phyloP scores from a whole-genome alignment of 1,140 invertebrate species.

The Bombus picipes region DNA sequence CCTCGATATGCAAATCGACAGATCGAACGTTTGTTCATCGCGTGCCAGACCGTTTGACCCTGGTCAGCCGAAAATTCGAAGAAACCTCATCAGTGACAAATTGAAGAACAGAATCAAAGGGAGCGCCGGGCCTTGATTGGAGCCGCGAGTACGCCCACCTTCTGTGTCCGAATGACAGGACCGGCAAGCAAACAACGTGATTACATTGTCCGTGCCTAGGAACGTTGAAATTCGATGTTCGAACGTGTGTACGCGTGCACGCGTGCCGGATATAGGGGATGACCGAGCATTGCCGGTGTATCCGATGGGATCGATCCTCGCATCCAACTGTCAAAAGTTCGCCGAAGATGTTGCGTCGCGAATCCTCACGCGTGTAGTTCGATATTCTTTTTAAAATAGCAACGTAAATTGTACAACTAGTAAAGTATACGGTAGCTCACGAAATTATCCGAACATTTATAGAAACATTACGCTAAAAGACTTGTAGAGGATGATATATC shows the following conservation, averaged over 20 bases:
- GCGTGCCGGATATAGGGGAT: constrained; percentile 6
- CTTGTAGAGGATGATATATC: too few species aligned
- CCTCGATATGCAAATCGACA: constrained; percentile 2
- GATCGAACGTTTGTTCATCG: not conserved
- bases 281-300: not conserved
- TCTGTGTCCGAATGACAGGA: constrained; percentile 46
- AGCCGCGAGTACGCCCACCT: constrained; percentile 41
- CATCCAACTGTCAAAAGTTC: not conserved
- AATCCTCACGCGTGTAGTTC: not conserved
- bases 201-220: constrained; percentile 48
- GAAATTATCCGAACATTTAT: not conserved
- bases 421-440: not conserved
- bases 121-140: constrained; percentile 30
- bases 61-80: not conserved
- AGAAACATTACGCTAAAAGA: too few species aligned
- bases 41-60: not conserved
- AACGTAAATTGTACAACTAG: not conserved
- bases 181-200: constrained; percentile 49
- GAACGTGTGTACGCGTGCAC: constrained; percentile 33
- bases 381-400: not conserved
- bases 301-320: constrained; percentile 19
- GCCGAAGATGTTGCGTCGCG: not conserved
- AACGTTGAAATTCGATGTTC: constrained; percentile 47
- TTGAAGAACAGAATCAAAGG: constrained; percentile 45
- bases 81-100: constrained; percentile 20